Base-by-base conservation (phyloP, 2,888 invertebrate species). In the Sinhomidia bicolor region DNA sequence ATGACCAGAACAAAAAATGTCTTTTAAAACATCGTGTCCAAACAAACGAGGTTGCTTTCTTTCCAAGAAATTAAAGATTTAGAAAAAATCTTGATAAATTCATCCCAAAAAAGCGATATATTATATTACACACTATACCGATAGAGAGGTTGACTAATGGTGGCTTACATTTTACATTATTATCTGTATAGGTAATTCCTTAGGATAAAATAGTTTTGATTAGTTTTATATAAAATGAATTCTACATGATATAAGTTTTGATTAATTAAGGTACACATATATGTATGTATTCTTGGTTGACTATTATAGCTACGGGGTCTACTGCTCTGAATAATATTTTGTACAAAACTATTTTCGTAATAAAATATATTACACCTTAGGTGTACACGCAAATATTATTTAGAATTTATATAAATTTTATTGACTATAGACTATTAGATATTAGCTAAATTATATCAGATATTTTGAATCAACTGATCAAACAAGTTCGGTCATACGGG, bases 401-500 rank as follows among this genome's bases (percentile, higher is more conserved):
- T 68, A 36, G 36, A 71, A 20, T 60, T 60, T 60, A 60, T 3
- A 60, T 23, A 5, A 20, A 51, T 51, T 41, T 51, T n/a, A 51
- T 14, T 4, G 4, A n/a, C n/a, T 14, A 4, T 51, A 51, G 51
- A 12, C 14, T 51, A n/a, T n/a, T n/a, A n/a, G n/a, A n/a, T n/a
- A n/a, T n/a, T n/a, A n/a, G n/a, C n/a, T n/a, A n/a, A n/a, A n/a
- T n/a, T n/a, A n/a, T n/a, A n/a, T n/a, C n/a, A n/a, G n/a, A n/a
- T n/a, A n/a, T n/a, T n/a, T n/a, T n/a, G 29, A 36, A 41, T 7
- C 23, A 65, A 74, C 23, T 57, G 20, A 82, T 4, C 41, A 80
- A 26, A 78, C 54, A 57, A 2, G 90, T 90, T 90, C 88, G 90
- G 89, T 80, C 85, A 89, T 85, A 90, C 90, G 90, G 90, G 90